Evolutionary conservation across 2,113 vertebrate species (phyloP), one percentile per base, ranked within the genome.

Genomic region (Gallinago media): DNA sequence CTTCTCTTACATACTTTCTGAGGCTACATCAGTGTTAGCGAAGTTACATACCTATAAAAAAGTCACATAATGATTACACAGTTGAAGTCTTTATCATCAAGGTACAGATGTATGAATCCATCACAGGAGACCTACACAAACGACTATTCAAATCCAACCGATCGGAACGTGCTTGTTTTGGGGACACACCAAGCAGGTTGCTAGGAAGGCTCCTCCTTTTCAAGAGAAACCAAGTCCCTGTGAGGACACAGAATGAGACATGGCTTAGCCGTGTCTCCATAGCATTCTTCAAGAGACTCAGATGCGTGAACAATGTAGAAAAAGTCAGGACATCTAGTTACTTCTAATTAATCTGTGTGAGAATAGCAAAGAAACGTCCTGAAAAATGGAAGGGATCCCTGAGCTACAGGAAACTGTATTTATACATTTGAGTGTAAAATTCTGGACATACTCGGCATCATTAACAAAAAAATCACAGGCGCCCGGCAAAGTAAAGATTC

Each of bases 21-120:
- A 89, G 44, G 27, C 52, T 55, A 49, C 17, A 11, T 2, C 1
- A 2, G 8, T 34, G 50, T 8, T 61, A 29, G 58, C 6, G 26
- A 87, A 78, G 19, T 32, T 65, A 49, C 16, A 14, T 8, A 22
- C 3, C 7, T 50, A 38, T 9, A 16, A 42, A 73, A 76, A 75
- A 20, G 21, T 2, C 5, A 49, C 27, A 22, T 9, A 8, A 17
- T 3, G 13, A n/a, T 55, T 32, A 20, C 7, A 29, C 0, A 0
- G 17, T 7, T 23, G 42, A 50, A 74, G 16, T 15, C 7, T 63
- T 85, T 49, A 47, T 12, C 23, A n/a, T 17, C 42, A 61, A 85
- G 9, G 32, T 47, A 31, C 23, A 9, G 15, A 65, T 4, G 11
- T 34, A 21, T 9, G 21, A 76, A 61, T n/a, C 32, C 19, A 44